A percentile compares a stretch with the other conserved stretches of the same genome.
Evolutionary conservation across 2,113 vertebrate species (phyloP).

Genomic region (Jaculus jaculus): DNA sequence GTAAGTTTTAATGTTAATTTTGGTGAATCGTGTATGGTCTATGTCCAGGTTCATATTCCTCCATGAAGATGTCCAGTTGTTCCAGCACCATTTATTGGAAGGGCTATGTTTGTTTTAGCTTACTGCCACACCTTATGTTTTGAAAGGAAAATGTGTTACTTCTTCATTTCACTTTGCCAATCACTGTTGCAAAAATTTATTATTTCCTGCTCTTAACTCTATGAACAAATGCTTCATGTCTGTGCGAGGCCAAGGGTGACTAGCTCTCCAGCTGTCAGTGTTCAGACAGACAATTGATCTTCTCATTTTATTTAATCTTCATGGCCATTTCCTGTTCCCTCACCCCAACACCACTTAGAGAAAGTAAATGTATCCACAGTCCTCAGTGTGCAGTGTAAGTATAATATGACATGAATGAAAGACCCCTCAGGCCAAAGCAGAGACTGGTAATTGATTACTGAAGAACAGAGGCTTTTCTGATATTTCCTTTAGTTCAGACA

Average conservation of each 20-base stretch:
- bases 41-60: constrained; percentile 15
- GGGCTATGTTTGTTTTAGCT: not conserved
- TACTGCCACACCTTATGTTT: constrained; percentile 32
- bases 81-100: not conserved
- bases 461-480: constrained; percentile 84
- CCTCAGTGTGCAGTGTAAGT: constrained; percentile 82
- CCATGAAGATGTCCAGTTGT: not conserved
- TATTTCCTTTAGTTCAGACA: constrained; percentile 82
- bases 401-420: constrained; percentile 87
- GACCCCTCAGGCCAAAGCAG: constrained; percentile 82
- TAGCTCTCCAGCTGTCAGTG: constrained; percentile 81
- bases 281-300: constrained; percentile 80
- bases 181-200: constrained; percentile 63
- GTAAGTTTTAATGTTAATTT: not conserved
- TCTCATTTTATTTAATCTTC: constrained; percentile 83
- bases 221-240: constrained; percentile 66
- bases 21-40: not conserved
- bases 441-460: constrained; percentile 86
- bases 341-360: constrained; percentile 74
- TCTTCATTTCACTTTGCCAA: constrained; percentile 26
- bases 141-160: not conserved
- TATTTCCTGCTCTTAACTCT: constrained; percentile 61
- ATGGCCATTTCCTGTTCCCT: constrained; percentile 75
- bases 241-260: constrained; percentile 82
- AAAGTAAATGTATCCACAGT: constrained; percentile 83